Evolutionary conservation across 2,888 invertebrate genomes (phyloP), one percentile per base, ranked within the genome.

Genomic region (Agelastica alni): DNA sequence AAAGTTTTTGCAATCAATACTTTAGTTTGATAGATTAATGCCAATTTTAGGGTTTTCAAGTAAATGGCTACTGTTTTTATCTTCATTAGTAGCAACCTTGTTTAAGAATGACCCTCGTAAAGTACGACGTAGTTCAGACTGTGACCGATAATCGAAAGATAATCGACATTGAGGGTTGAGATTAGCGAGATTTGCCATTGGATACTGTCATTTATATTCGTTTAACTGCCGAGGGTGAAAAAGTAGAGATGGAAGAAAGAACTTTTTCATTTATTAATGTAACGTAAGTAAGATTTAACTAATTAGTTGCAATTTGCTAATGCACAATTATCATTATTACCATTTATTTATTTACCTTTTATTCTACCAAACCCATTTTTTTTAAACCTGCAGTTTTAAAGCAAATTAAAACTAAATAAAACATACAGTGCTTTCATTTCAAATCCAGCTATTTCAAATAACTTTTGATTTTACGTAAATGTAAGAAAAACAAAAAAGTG

Each of bases 191-290:
- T 75, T 75, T 71, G 68, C 69, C 70, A 73, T 74, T 73, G 72
- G 73, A 74, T 73, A 72, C 71, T 71, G 72, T 74, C 75, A 73
- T 75, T 74, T 74, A 75, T 74, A 72, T 74, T 74, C 74, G 74
- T 75, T 75, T 74, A 72, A 69, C 36, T 20, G 30, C n/a, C 31
- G 32, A 42, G 51, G 51, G 51, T 41, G 22, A 7, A 30, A 32
- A 3, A 10, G 2, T 39, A 39, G 48, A 48, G 48, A 30, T 48
- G 48, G 41, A 32, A 30, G 16, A 26, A 9, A 7, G 26, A n/a
- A n/a, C n/a, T n/a, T n/a, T n/a, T n/a, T n/a, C n/a, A n/a, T n/a
- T n/a, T n/a, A n/a, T n/a, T n/a, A n/a, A n/a, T n/a, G n/a, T n/a
- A n/a, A n/a, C n/a, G n/a, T n/a, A n/a, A n/a, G n/a, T n/a, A n/a